Base-by-base conservation (phyloP, 2,888 invertebrate genomes). In the Bhutanitis thaidina region DNA sequence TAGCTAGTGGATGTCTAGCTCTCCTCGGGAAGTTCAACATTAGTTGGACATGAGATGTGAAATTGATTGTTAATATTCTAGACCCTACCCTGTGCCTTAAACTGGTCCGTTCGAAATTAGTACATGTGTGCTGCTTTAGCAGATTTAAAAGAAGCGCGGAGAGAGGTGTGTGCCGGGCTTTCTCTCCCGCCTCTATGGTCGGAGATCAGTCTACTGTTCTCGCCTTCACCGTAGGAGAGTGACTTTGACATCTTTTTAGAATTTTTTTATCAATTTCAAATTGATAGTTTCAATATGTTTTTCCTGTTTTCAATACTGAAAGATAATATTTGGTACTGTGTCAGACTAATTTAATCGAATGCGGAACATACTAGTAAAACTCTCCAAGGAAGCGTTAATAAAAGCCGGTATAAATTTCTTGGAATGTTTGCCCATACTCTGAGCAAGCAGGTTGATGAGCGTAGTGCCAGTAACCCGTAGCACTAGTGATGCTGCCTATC, bases 181-280 rank as follows among this genome's bases (percentile, higher is more conserved):
- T 78, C 80, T 81, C 63, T 69, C 65, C 51, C 43, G 43, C 52
- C 54, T 58, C 44, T 16, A 39, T 63, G 69, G 61, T 70, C 61
- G 62, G 80, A 84, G 83, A 80, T 77, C 83, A 83, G 82, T 69
- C 46, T 71, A 68, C 81, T 83, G 84, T 79, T 80, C 86, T 85
- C 85, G 34, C 67, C 73, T 70, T 72, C 64, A 62, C 58, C 57
- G 62, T 64, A 67, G 69, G 54, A 60, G 56, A 59, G 55, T 30
- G 41, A 34, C 36, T 46, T 43, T 39, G 37, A 54, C 49, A 49
- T 69, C 65, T 66, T 73, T 68, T 67, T 64, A 1, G 1, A 7
- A 25, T n/a, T 27, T 36, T 32, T 12, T n/a, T 10, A 7, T 7
- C 1, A 12, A 7, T 7, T 8, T 27, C 8, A 8, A 7, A 7